Conservation (phyloP, 1,140 invertebrate species). For the Rhynchophorus ferrugineus region DNA sequence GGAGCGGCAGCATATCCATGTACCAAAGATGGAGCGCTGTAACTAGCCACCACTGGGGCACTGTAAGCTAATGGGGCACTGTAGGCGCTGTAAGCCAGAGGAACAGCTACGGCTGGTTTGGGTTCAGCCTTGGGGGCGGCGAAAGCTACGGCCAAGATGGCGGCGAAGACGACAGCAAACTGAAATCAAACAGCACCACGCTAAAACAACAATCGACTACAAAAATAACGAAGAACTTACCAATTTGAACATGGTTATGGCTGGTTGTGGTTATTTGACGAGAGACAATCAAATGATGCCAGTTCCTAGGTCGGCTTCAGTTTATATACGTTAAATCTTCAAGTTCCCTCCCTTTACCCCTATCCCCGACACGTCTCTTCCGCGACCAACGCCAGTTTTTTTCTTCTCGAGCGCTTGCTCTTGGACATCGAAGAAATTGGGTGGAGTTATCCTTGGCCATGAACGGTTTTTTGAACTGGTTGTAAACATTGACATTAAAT, state of each 20-base stretch:
- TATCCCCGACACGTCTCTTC: too few species aligned
- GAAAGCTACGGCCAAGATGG: slow-evolving; percentile 24
- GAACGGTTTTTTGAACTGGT: too few species aligned
- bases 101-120: background rate
- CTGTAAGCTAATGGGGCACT: slow-evolving; percentile 3
- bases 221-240: background rate
- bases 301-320: too few species aligned
- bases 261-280: background rate
- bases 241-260: slow-evolving; percentile 2
- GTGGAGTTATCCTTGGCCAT: background rate
- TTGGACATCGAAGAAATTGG: background rate
- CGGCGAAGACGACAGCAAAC: slow-evolving; percentile 15
- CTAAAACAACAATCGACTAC: background rate
- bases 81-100: slow-evolving; percentile 1
- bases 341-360: background rate
- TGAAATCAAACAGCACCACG: slow-evolving; percentile 1
- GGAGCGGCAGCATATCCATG: background rate
- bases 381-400: too few species aligned
- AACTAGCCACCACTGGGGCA: background rate
- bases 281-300: background rate
- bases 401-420: too few species aligned
- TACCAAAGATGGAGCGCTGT: background rate
- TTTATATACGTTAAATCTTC: background rate
- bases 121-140: slow-evolving; percentile 19
- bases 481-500: too few species aligned